Evolutionary conservation across 2,888 invertebrate genomes (phyloP).

Genomic region (Nephrocerus scutellatus): DNA sequence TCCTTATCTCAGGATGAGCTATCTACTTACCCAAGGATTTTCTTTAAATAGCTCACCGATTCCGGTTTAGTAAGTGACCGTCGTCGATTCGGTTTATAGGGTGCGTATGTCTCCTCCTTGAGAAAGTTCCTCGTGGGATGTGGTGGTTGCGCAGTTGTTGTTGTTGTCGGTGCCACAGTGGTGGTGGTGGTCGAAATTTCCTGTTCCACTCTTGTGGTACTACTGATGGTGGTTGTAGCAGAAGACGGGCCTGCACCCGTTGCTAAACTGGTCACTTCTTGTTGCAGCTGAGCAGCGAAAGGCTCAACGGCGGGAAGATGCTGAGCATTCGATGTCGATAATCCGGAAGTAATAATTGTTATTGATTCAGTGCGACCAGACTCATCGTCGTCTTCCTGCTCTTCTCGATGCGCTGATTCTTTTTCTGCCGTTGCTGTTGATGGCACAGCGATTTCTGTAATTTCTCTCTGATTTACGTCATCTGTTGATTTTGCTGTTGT

Average conservation of each 20-base stretch:
- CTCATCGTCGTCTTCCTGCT: too few relatives aligned
- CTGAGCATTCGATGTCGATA: too few relatives aligned
- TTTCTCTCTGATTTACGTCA: too few relatives aligned
- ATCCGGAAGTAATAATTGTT: too few relatives aligned
- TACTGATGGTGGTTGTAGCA: conserved; percentile 4
- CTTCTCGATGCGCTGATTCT: too few relatives aligned
- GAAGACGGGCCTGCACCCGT: conserved; percentile 4
- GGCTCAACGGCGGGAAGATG: too few relatives aligned
- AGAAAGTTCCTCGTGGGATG: conserved; percentile 41
- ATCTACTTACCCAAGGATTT: conserved; percentile 48
- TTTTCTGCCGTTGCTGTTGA: too few relatives aligned
- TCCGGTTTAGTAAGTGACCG: conserved; percentile 46
- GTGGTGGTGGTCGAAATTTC: conserved; percentile 16
- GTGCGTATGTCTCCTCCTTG: conserved; percentile 43
- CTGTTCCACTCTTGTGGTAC: conserved; percentile 13
- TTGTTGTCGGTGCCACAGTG: conserved; percentile 10
- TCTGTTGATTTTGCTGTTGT: not conserved
- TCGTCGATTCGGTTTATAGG: conserved; percentile 46
- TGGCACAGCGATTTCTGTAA: too few relatives aligned
- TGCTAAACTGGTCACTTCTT: too few relatives aligned
- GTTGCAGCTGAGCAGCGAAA: too few relatives aligned
- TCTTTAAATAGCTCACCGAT: conserved; percentile 46
- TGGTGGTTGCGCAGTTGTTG: conserved; percentile 22
- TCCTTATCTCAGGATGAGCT: too few relatives aligned
- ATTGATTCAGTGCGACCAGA: too few relatives aligned